Conservation (phyloP, 2,888 invertebrate species). For the Epirrhoe alternata region DNA sequence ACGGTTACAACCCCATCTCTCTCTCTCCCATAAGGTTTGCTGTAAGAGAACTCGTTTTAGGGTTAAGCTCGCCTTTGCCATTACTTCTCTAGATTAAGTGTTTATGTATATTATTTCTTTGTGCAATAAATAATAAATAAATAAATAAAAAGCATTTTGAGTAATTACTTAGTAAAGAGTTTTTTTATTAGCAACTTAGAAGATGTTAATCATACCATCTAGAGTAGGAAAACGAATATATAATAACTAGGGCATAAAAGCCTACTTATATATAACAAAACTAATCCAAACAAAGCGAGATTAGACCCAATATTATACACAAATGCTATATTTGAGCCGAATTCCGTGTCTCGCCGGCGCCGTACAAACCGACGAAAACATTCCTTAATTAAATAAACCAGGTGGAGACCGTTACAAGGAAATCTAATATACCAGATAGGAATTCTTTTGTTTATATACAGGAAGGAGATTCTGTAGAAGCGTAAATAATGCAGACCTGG, state of each 20-base stretch:
- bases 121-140: too few species aligned
- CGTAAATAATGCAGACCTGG: conserved; percentile 11
- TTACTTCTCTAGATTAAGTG: too few species aligned
- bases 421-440: conserved; percentile 68
- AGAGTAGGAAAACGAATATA: too few species aligned
- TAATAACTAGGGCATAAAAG: neutral
- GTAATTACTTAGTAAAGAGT: too few species aligned
- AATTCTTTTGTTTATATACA: conserved; percentile 62
- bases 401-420: conserved; percentile 60
- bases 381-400: conserved; percentile 72
- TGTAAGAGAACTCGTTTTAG: too few species aligned
- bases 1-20: too few species aligned
- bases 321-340: conserved; percentile 57
- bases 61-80: too few species aligned
- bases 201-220: too few species aligned
- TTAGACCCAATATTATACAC: conserved; percentile 55
- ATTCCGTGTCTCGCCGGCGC: conserved; percentile 50
- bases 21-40: too few species aligned
- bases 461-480: conserved; percentile 10
- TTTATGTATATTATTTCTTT: too few species aligned
- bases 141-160: too few species aligned
- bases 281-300: conserved; percentile 49
- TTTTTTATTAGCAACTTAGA: too few species aligned
- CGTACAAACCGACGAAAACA: conserved; percentile 58
- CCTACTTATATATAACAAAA: conserved; percentile 39